Base-by-base conservation (phyloP, 2,113 vertebrate genomes). In the Bujurquina vittata region DNA sequence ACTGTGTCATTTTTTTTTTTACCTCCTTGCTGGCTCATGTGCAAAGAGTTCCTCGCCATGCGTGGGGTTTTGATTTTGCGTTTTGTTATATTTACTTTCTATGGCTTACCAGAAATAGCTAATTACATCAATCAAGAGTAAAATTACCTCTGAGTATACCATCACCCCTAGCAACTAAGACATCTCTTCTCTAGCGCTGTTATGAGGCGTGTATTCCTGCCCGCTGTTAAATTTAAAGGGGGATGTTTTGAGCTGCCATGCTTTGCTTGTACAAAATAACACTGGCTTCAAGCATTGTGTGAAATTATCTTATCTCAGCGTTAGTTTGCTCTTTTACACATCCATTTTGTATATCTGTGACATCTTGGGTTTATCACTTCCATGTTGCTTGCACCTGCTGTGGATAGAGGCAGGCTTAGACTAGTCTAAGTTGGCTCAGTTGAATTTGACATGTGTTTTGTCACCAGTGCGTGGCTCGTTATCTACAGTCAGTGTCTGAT, bases 241-340 rank as follows among this genome's bases (percentile, higher is more conserved):
- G 23, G 10, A 72, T 4, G 18, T 54, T 72, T 72, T 54, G 18
- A 61, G 60, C n/a, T 65, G 60, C 60, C 46, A 63, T 54, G 33
- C 18, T 63, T 46, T 65, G 60, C 20, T 52, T 40, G 15, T 46
- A 29, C 52, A 74, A 61, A 80, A 74, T 40, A 11, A 14, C 14
- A 23, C 5, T 49, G n/a, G 29, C 23, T 60, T 59, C 33, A 65
- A 55, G 37, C n/a, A 33, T 29, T 69, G 33, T 69, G 23, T 58
- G 43, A 69, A 49, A 52, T 4, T 12, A 69, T 69, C 23, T 69
- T 52, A 12, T 74, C 15, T 56, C 61, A 55, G 52, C 22, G 18
- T 22, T 17, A 78, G 67, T 83, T 81, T 81, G 33, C 46, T 79
- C 59, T 43, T 58, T 88, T 82, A 26, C 76, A 58, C 26, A 35